These are phyloP conservation scores for Apaloderma vittatum DNA, from an alignment of 2,113 vertebrate species.

Conservation along the genomic window DNA sequence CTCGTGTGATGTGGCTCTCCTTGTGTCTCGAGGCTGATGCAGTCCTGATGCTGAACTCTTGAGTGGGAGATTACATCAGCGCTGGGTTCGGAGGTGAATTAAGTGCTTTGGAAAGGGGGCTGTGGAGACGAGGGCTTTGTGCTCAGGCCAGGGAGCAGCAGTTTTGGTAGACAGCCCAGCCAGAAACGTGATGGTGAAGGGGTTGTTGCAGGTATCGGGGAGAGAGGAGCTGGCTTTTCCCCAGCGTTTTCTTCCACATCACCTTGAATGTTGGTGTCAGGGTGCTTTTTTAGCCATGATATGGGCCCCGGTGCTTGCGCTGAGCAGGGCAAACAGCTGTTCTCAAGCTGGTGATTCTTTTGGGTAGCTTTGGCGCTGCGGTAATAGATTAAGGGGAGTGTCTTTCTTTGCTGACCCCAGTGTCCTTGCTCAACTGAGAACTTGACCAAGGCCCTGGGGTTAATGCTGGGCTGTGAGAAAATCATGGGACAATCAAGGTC, in stretches of 20 bases:
- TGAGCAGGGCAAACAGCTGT: fast-evolving
- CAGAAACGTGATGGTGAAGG: fast-evolving
- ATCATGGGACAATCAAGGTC: not conserved
- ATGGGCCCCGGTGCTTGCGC: fast-evolving
- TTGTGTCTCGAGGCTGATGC: conserved; percentile 38
- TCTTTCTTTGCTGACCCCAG: not conserved
- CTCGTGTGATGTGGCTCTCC: conserved; percentile 48
- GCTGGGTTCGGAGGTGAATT: not conserved
- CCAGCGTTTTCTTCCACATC: not conserved
- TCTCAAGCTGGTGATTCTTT: not conserved
- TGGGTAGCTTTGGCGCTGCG: not conserved
- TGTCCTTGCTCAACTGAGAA: not conserved
- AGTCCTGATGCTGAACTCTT: conserved; percentile 34
- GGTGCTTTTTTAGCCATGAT: fast-evolving
- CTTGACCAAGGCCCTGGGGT: not conserved
- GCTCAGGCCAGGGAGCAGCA: fast-evolving
- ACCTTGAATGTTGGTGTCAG: not conserved
- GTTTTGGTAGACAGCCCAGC: not conserved
- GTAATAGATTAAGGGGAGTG: not conserved
- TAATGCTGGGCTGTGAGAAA: not conserved
- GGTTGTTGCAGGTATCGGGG: not conserved
- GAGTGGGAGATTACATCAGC: conserved; percentile 55
- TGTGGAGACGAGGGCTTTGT: not conserved
- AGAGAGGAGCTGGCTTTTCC: fast-evolving
- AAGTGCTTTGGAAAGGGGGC: not conserved